These are phyloP conservation scores for Amphiprion ocellaris DNA, from an alignment of 2,113 vertebrate genomes.

Conservation along the genomic window DNA sequence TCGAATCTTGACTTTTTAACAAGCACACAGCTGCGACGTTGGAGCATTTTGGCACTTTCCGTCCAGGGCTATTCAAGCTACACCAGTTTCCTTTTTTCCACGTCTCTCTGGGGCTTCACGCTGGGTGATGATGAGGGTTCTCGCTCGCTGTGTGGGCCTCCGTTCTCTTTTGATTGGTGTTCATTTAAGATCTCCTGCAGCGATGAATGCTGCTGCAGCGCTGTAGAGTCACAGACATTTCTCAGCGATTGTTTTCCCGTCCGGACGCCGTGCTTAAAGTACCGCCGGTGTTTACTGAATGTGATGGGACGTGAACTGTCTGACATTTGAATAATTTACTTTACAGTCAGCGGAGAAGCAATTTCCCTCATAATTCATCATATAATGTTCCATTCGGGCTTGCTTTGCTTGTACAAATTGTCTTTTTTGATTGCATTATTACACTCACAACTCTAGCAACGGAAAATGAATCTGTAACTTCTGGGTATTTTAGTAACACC, in stretches of 20 bases:
- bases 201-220: slow-evolving; percentile 31
- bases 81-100: slow-evolving; percentile 13
- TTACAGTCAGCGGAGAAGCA: slow-evolving; percentile 41
- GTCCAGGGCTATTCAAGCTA: slow-evolving; percentile 32
- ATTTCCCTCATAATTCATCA: no score
- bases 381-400: no score
- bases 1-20: slow-evolving; percentile 25
- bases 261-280: not conserved
- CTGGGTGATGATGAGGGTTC: slow-evolving; percentile 51
- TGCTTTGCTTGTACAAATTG: not conserved
- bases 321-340: slow-evolving; percentile 63
- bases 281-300: slow-evolving; percentile 12
- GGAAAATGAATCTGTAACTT: no score
- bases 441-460: no score
- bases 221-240: slow-evolving; percentile 47
- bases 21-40: slow-evolving; percentile 22
- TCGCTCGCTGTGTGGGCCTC: slow-evolving; percentile 19
- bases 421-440: no score
- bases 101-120: slow-evolving; percentile 31
- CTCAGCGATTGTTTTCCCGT: slow-evolving; percentile 12
- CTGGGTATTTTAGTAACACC: not conserved
- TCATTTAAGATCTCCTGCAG: slow-evolving; percentile 66
- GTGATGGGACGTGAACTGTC: slow-evolving; percentile 17
- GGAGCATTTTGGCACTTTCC: slow-evolving; percentile 12
- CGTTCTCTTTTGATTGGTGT: slow-evolving; percentile 63